A percentile compares a stretch with the other conserved stretches of the same genome.
Evolutionary conservation across 1,140 invertebrate genomes (phyloP).

Genomic region (Magallana ariakensis): DNA sequence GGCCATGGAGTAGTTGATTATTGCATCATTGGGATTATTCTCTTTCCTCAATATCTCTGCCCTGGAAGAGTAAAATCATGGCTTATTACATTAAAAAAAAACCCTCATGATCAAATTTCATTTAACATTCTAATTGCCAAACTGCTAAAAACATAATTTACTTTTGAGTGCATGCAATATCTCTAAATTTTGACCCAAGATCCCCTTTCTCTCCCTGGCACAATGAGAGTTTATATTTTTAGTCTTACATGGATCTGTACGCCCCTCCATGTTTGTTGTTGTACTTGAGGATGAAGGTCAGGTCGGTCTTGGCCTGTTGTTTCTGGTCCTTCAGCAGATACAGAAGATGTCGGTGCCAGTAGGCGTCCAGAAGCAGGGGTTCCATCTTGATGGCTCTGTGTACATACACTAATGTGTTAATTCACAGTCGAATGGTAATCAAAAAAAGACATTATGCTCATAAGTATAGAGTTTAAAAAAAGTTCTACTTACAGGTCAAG

Average conservation of each 20-base stretch:
- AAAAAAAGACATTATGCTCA: not conserved
- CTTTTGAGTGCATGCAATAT: too few relatives aligned
- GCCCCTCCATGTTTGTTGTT: constrained; percentile 76
- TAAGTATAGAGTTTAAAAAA: not conserved
- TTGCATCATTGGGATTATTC: constrained; percentile 76
- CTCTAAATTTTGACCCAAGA: too few relatives aligned
- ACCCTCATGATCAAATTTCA: not conserved
- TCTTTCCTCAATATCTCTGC: constrained; percentile 75
- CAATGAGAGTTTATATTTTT: too few relatives aligned
- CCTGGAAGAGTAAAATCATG: constrained; percentile 55
- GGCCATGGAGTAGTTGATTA: constrained; percentile 78
- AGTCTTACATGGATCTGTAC: constrained; percentile 76
- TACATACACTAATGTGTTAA: not conserved
- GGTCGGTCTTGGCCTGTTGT: constrained; percentile 75
- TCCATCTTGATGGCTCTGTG: constrained; percentile 76
- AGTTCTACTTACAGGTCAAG: constrained; percentile 61
- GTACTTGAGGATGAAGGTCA: constrained; percentile 77
- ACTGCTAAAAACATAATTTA: too few relatives aligned
- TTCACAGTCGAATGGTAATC: not conserved
- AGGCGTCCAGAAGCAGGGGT: constrained; percentile 76
- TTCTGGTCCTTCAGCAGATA: constrained; percentile 77
- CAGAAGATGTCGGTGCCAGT: constrained; percentile 80
- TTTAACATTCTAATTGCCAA: too few relatives aligned
- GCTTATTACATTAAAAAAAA: not conserved
- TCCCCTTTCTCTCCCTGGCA: too few relatives aligned